Evolutionary conservation across 2,113 vertebrate genomes (phyloP), one percentile per base, ranked within the genome.

Genomic region (Lucifuga dentata): DNA sequence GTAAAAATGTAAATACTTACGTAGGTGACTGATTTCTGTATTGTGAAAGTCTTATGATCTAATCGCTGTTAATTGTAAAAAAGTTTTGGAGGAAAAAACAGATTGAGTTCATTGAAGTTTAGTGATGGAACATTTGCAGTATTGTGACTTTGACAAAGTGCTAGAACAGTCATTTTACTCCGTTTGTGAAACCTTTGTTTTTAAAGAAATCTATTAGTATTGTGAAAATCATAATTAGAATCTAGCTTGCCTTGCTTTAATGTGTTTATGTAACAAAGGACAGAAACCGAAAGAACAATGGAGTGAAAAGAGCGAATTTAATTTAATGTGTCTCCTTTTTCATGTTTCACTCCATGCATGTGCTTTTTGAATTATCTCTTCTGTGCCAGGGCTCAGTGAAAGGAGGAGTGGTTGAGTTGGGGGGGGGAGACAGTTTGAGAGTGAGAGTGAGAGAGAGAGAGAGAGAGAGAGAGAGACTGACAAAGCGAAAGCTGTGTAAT

Each of bases 351-450:
- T 86, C 77, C 63, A 76, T 91, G 84, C 81, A 84, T 83, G 80
- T 86, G 78, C 83, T 86, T 89, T 87, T 90, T 85, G 84, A 91
- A 93, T 92, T 91, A 92, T 91, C 86, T 91, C 85, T 73, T 88
- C 75, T 67, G 66, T 82, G 89, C 89, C 82, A 20, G 84, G 88
- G 84, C 80, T 84, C 59, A 73, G 56, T 63, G 73, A 76, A 77
- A 79, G 74, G 70, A 69, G 52, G 83, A 78, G 84, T 58, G 75
- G 76, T 50, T 75, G 76, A 74, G 23, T 16, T 38, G 36, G 51
- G 20, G 10, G 20, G 33, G n/a, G n/a, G n/a, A n/a, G n/a, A n/a
- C n/a, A n/a, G n/a, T n/a, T n/a, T 20, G 51, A 38, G 29, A 19
- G 32, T 36, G 33, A 38, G 51, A 55, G 73, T 24, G 51, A 77